phyloP scores from a whole-genome alignment of 2,797 vertebrate genomes.

The Poecilia velifera region DNA sequence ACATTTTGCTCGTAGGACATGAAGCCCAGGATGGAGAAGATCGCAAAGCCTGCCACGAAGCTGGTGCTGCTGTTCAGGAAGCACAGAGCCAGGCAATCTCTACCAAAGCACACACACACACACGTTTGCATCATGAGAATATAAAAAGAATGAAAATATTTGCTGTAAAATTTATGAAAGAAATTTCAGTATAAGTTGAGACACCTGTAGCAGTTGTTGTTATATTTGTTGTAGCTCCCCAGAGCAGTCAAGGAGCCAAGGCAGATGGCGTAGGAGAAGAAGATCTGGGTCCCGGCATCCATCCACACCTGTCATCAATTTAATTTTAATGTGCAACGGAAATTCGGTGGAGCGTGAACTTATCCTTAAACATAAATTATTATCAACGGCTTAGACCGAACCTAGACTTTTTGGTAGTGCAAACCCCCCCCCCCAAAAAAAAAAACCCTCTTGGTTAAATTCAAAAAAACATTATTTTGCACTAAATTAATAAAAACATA shows the following conservation, averaged over 20 bases:
- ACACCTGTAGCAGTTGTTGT: slow-evolving; percentile 95
- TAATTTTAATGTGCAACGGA: not conserved
- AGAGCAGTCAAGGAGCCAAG: slow-evolving; percentile 90
- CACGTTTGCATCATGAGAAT: not conserved
- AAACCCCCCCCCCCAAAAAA: not conserved
- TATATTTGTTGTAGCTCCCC: slow-evolving; percentile 94
- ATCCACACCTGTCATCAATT: slow-evolving; percentile 88
- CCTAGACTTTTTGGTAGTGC: not conserved
- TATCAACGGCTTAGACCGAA: no score
- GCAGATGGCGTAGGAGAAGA: slow-evolving; percentile 95
- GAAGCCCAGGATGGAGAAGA: slow-evolving; percentile 95
- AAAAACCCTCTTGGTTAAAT: not conserved
- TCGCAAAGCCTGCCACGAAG: slow-evolving; percentile 91
- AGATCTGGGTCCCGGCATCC: slow-evolving; percentile 95
- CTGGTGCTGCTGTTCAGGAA: slow-evolving; percentile 91
- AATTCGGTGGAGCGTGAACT: not conserved
- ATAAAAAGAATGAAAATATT: not conserved
- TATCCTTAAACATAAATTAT: not conserved
- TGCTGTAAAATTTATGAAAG: no score
- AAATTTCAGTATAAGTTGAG: not conserved
- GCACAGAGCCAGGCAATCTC: slow-evolving; percentile 89
- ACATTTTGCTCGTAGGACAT: slow-evolving; percentile 92
- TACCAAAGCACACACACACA: slow-evolving; percentile 66
- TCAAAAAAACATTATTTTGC: not conserved
- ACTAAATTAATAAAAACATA: not conserved